Conservation (phyloP, 2,888 invertebrate species). For the Drosophila nigricruria region DNA sequence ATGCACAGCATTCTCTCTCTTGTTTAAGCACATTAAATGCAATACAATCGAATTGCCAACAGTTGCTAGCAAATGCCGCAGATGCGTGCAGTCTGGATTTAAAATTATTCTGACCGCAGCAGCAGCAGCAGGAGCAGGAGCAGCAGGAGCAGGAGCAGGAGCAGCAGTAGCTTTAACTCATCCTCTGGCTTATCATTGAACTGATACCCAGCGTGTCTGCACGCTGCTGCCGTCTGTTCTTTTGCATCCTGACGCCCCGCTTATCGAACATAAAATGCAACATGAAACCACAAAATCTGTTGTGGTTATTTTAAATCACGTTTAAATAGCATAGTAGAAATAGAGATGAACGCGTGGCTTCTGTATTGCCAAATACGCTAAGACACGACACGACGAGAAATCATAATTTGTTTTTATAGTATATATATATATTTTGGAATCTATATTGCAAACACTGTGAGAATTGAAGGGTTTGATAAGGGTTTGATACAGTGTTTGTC, state of each 20-base stretch:
- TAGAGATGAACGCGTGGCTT: slow-evolving; percentile 13
- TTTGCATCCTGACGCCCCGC: slow-evolving; percentile 42
- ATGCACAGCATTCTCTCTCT: background rate
- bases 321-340: slow-evolving; percentile 56
- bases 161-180: slow-evolving; percentile 22
- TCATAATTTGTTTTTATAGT: no score
- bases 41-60: slow-evolving; percentile 15
- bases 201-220: slow-evolving; percentile 40
- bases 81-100: slow-evolving; percentile 51
- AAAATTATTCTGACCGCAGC: slow-evolving; percentile 58
- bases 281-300: slow-evolving; percentile 77
- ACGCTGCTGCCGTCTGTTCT: slow-evolving; percentile 25
- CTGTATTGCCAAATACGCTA: background rate
- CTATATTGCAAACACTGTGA: no score
- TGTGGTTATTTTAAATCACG: slow-evolving; percentile 77
- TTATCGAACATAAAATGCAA: slow-evolving; percentile 73
- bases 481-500: no score
- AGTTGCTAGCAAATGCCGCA: slow-evolving; percentile 31
- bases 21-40: slow-evolving; percentile 16
- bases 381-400: background rate
- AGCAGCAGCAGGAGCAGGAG: slow-evolving; percentile 17
- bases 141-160: no score
- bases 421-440: no score
- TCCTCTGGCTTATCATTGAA: slow-evolving; percentile 18
- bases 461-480: no score